Evolutionary conservation across 2,888 invertebrate species (phyloP), one percentile per base, ranked within the genome.

Genomic region (Caenorhabditis sp.): DNA sequence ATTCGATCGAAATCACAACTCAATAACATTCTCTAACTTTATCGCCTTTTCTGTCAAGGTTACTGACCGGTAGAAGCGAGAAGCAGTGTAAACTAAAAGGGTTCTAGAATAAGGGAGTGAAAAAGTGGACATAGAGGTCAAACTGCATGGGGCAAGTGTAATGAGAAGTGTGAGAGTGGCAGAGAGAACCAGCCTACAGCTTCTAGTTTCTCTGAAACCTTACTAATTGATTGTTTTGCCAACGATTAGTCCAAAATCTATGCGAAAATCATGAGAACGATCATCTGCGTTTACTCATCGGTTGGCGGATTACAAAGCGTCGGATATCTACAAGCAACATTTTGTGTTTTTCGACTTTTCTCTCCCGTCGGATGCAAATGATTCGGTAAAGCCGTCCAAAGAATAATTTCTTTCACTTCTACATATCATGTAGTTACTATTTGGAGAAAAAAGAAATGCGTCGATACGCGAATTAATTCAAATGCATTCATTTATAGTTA

Each of bases 401-500:
- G 39, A 59, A 59, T 46, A 17, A 56, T 30, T 27, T 43, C 17
- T 56, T 43, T 8, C n/a, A 5, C 26, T 39, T 37, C 39, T 39
- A 7, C 41, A 9, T 11, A 2, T 22, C 35, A n/a, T 50, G 7
- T 13, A 24, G 9, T 46, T 35, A 37, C 17, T 30, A 56, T 43
- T 30, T 52, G 2, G 26, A 15, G n/a, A n/a, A n/a, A n/a, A n/a
- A n/a, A n/a, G n/a, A 43, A 20, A 9, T 9, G 9, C 20, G 13
- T 24, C 26, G n/a, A 35, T 11, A 45, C 32, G 61, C 37, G 26
- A 55, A 65, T 55, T 65, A 37, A 66, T 56, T 66, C 27, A 66
- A 56, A 66, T 66, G 68, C 50, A 68, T 68, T 68, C 52, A 59
- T 68, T 58, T 68, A 68, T 59, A 59, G 70, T 70, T 70, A 68